Percentiles rank a stretch among this genome's conserved stretches.
Evolutionary conservation across 1,140 invertebrate species (phyloP).

Genomic region (Hirudo medicinalis): DNA sequence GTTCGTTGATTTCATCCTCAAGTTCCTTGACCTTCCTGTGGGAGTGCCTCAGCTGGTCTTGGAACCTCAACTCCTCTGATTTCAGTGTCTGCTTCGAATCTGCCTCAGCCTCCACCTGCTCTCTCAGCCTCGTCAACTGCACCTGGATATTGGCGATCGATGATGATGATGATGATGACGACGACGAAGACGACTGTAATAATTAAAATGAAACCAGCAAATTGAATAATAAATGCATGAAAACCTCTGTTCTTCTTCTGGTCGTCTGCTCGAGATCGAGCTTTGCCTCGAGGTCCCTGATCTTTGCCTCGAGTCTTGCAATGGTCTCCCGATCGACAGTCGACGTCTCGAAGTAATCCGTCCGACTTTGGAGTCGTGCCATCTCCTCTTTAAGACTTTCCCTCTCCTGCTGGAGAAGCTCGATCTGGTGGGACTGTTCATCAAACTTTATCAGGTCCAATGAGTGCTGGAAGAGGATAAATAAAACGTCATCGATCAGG

Average conservation of each 20-base stretch:
- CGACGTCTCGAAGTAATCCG: conserved; percentile 67
- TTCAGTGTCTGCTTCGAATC: conserved; percentile 57
- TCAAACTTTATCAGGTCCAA: conserved; percentile 65
- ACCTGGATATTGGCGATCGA: conserved; percentile 36
- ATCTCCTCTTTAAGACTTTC: conserved; percentile 57
- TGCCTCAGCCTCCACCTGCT: conserved; percentile 64
- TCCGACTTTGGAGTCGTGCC: conserved; percentile 56
- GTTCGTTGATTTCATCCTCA: conserved; percentile 55
- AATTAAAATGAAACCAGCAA: not conserved
- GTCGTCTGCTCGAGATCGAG: conserved; percentile 76
- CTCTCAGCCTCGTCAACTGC: conserved; percentile 65
- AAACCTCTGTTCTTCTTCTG: conserved; percentile 61
- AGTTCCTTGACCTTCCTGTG: conserved; percentile 56
- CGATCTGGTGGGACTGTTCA: conserved; percentile 65
- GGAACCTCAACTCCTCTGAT: conserved; percentile 57
- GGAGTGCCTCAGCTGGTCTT: conserved; percentile 60
- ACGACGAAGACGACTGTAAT: not conserved
- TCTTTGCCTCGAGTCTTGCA: conserved; percentile 56
- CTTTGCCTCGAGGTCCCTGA: conserved; percentile 74
- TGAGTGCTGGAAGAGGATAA: conserved; percentile 45
- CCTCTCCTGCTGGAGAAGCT: conserved; percentile 61
- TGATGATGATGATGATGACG: not conserved
- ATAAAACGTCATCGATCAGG: not conserved
- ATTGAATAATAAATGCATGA: conserved; percentile 3
- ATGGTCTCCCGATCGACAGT: conserved; percentile 59